A percentile compares a stretch with the other conserved stretches of the same genome.
Evolutionary conservation across 2,797 vertebrate genomes (phyloP).

Genomic region (Sebastes kiyomatsui): DNA sequence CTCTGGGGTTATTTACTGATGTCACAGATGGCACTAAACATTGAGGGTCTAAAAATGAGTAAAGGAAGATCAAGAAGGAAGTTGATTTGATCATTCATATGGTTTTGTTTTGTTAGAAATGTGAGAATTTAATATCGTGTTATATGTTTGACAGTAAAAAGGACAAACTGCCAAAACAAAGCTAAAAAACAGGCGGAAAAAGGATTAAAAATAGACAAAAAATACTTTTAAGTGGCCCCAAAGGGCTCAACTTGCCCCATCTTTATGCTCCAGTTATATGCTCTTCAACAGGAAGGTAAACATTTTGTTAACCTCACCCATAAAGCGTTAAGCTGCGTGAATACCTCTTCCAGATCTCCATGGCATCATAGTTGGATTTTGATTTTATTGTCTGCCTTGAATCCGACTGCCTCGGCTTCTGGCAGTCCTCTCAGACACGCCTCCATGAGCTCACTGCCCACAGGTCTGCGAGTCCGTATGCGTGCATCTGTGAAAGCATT

Average conservation of each 20-base stretch:
- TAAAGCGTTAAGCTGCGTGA: constrained; percentile 4
- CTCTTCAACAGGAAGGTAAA: not conserved
- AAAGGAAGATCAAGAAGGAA: not conserved
- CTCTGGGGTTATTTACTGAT: not conserved
- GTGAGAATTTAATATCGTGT: not conserved
- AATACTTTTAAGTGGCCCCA: not conserved
- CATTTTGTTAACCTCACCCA: not conserved
- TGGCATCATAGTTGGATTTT: constrained; percentile 50
- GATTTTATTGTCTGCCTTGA: constrained; percentile 44
- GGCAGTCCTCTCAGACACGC: constrained; percentile 39
- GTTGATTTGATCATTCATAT: not conserved
- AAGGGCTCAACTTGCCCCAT: not conserved
- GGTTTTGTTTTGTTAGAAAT: not conserved
- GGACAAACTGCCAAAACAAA: not conserved
- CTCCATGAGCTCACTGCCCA: constrained; percentile 61
- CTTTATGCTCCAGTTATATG: not conserved
- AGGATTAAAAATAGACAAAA: not conserved
- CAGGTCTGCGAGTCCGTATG: constrained; percentile 44
- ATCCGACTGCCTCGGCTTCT: constrained; percentile 16
- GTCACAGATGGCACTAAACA: not conserved
- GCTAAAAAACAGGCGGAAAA: not conserved
- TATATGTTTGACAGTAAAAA: not conserved
- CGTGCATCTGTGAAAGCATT: constrained; percentile 45
- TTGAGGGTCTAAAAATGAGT: not conserved
- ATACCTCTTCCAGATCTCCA: constrained; percentile 31